Base-by-base conservation (phyloP, 2,888 invertebrate species). In the Eurois occulta region DNA sequence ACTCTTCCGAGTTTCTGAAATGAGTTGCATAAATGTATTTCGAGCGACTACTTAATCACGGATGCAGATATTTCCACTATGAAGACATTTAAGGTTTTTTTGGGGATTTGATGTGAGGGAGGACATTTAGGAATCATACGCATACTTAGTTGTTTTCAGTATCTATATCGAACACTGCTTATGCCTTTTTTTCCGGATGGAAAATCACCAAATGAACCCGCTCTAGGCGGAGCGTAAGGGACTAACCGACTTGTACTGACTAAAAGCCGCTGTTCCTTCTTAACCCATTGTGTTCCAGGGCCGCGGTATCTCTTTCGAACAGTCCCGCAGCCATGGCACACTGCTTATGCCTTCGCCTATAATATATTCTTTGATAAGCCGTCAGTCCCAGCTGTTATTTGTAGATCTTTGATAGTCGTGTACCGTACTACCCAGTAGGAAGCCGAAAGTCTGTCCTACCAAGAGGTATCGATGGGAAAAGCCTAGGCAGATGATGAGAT, bases 1-100 rank as follows among this genome's bases (percentile, higher is more conserved):
- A 74, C 55, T 74, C 35, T 70, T 60, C 7, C 5, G 32, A 55
- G 21, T 65, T 60, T 52, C 13, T 32, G 32, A 13, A 64, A 68
- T 58, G 16, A 28, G 35, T 65, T 66, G 58, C 1, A 11, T 18
- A 66, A 38, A 18, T 64, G 38, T 46, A 11, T 72, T 64, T 64
- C 1, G 11, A 38, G 7, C 1, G n/a, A 28, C 10, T 35, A 11
- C 32, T 21, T 62, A 18, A 11, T 62, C 35, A 32, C 11, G 4
- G 32, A 60, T 60, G 18, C 18, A 32, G 32, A 32, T 60, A 60
- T 32, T 32, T 18, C 2, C 8, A 32, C 8, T 60, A 4, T 60
- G 18, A 60, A 3, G 18, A 3, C 3, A 55, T n/a, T n/a, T n/a
- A n/a, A 1, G 2, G 0, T 13, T 28, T 7, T 11, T 58, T 58